Base-by-base conservation (phyloP, 1,140 invertebrate species). In the Lordiphosa mommai region DNA sequence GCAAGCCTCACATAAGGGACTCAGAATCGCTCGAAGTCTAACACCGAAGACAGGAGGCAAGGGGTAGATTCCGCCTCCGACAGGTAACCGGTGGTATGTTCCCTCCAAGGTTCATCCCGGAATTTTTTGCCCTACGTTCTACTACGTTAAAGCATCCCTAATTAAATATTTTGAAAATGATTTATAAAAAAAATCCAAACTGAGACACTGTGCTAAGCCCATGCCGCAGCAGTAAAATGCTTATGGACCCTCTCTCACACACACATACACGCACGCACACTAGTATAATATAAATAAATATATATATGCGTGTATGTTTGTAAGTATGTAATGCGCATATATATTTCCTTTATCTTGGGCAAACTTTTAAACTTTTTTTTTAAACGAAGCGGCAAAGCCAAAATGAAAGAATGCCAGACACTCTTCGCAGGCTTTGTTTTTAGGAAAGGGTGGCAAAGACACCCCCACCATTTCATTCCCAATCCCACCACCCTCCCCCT, bases 311-410 rank as follows among this genome's bases (percentile, higher is more conserved):
- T 20, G 43, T 44, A 27, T 34, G 23, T n/a, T 12, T 49, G 8
- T 47, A 17, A 10, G n/a, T 49, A 59, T 9, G 51, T 36, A 47
- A 43, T 44, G 8, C 32, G 29, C 30, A 72, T 53, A 63, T 49
- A 73, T 73, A 73, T 84, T 61, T 69, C 63, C 69, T 82, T 82
- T 82, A 82, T 82, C 68, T 82, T 84, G 57, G 68, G 77, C 48
- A 84, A 82, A 84, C 52, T 82, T 82, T 82, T 77, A 46, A 77
- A 84, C 72, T 84, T 82, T 79, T 47, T 48, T 77, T 82, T 64
- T 60, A 76, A 82, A 71, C 66, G 76, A 47, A 53, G 49, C 40
- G 56, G 50, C 69, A 65, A 70, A 65, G 60, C 66, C 37, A 48
- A 82, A 82, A 68, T 58, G 76, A 84, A 82, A 84, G 76, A 82